Percentiles rank a stretch among this genome's conserved stretches.
phyloP scores from a whole-genome alignment of 2,888 invertebrate species.

The Pseudoips prasinana region DNA sequence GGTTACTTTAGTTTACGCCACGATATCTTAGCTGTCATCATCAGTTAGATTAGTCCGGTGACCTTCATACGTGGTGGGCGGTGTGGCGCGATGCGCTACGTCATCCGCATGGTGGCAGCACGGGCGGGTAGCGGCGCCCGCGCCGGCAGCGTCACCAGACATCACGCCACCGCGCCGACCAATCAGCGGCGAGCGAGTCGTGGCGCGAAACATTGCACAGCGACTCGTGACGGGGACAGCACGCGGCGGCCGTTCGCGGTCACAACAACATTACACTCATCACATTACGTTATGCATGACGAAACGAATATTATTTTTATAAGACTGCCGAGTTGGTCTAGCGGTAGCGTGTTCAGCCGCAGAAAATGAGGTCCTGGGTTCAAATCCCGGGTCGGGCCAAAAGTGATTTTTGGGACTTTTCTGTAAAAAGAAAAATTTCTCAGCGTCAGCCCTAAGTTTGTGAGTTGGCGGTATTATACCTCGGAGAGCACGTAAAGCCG shows the following conservation, averaged over 20 bases:
- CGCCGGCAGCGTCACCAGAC: constrained; percentile 39
- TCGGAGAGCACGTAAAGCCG: too few species aligned
- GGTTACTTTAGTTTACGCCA: constrained; percentile 26
- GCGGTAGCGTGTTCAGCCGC: too few species aligned
- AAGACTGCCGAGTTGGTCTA: too few species aligned
- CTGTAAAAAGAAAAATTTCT: too few species aligned
- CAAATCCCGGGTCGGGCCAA: too few species aligned
- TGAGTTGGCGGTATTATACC: too few species aligned
- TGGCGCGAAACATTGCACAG: constrained; percentile 52
- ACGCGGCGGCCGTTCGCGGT: constrained; percentile 38
- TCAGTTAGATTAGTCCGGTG: constrained; percentile 38
- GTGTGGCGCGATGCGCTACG: constrained; percentile 45
- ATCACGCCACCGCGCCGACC: constrained; percentile 70
- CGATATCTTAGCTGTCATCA: constrained; percentile 28
- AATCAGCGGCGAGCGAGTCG: constrained; percentile 53
- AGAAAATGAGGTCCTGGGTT: too few species aligned
- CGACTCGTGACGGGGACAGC: constrained; percentile 39
- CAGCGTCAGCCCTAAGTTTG: too few species aligned
- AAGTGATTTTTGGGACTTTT: too few species aligned
- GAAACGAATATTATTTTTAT: constrained; percentile 35
- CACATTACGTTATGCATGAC: too few species aligned
- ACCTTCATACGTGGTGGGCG: constrained; percentile 49
- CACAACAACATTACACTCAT: constrained; percentile 21
- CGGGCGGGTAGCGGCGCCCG: constrained; percentile 32
- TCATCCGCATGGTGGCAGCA: constrained; percentile 62